Base-by-base conservation (phyloP, 2,888 invertebrate species). In the Erynnis tages region DNA sequence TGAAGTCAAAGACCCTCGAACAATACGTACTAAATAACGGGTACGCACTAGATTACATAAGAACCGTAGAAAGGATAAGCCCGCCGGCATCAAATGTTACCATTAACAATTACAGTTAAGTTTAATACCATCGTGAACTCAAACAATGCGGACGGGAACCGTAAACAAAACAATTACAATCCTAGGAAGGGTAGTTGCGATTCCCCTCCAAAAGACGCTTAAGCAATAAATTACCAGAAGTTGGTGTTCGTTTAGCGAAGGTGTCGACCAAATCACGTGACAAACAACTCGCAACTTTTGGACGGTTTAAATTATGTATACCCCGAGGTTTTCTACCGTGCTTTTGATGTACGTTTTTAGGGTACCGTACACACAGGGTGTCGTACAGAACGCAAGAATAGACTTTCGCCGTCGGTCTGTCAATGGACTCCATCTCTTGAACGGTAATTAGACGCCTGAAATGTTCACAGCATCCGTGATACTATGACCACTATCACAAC, bases 141-240 rank as follows among this genome's bases (percentile, higher is more conserved):
- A 69, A 74, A 75, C 77, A 76, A 76, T 75, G 67, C 65, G 67
- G 65, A 69, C 62, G 67, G 64, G 63, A 62, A 57, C 68, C 67
- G 71, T 80, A 75, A 78, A 82, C 81, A 76, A 76, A 82, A 79
- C 74, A 76, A 76, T 81, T 79, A 79, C 71, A 73, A 65, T 69
- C 66, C 66, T 66, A 72, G 62, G 61, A 69, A 67, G 66, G 68
- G 72, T 73, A 73, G 71, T 73, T 74, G 72, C 73, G 62, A 67
- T 70, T 71, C 69, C 71, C 70, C 70, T 69, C 75, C 70, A 65
- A 70, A 79, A 80, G 69, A 30, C 50, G 47, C 44, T 57, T 57
- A 50, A 50, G 41, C 48, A 25, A 54, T 50, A 55, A 59, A 57
- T 54, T 55, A 37, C 45, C 32, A 37, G 21, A 54, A 59, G 32